Percentiles rank a stretch among this genome's conserved stretches.
These are phyloP conservation scores for Clostera curtula DNA, from an alignment of 2,888 invertebrate species.

Conservation along the genomic window DNA sequence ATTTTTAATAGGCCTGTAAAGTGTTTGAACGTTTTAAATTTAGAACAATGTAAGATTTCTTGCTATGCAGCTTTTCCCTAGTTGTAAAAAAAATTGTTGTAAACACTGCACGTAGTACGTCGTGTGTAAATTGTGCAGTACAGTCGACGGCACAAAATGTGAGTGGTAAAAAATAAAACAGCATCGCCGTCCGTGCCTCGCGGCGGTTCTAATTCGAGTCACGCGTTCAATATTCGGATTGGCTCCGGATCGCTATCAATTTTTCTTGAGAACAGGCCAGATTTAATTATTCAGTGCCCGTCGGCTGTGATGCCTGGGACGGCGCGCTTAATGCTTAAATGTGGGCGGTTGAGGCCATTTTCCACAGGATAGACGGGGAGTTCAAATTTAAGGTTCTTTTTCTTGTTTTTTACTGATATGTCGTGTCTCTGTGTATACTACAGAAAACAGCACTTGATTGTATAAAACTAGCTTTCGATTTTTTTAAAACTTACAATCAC, in stretches of 20 bases:
- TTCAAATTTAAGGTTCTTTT: slow-evolving; percentile 7
- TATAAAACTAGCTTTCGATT: no score
- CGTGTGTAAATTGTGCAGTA: no score
- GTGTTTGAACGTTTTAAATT: no score
- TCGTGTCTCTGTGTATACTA: slow-evolving; percentile 8
- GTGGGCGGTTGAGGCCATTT: slow-evolving; percentile 4
- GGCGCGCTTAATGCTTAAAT: slow-evolving; percentile 16
- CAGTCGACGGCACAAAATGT: slow-evolving; percentile 19
- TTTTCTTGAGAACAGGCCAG: slow-evolving; percentile 48
- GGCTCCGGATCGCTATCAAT: slow-evolving; percentile 59
- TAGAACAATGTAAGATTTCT: no score
- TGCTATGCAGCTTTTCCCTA: no score
- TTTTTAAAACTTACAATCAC: no score
- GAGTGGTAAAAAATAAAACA: slow-evolving; percentile 36
- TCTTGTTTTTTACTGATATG: slow-evolving; percentile 8
- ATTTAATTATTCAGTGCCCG: slow-evolving; percentile 54
- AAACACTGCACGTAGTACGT: no score
- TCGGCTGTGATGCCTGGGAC: slow-evolving; percentile 21
- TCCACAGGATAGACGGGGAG: slow-evolving; percentile 1
- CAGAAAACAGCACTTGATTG: slow-evolving; percentile 8
- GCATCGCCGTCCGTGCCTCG: slow-evolving; percentile 11
- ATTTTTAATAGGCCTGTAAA: no score
- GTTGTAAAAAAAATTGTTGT: no score
- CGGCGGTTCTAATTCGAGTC: slow-evolving; percentile 38
- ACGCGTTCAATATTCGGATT: slow-evolving; percentile 61